Percentiles rank a stretch among this genome's conserved stretches.
These are phyloP conservation scores for Pilophorus perplexus DNA, from an alignment of 2,888 invertebrate genomes.

Conservation along the genomic window DNA sequence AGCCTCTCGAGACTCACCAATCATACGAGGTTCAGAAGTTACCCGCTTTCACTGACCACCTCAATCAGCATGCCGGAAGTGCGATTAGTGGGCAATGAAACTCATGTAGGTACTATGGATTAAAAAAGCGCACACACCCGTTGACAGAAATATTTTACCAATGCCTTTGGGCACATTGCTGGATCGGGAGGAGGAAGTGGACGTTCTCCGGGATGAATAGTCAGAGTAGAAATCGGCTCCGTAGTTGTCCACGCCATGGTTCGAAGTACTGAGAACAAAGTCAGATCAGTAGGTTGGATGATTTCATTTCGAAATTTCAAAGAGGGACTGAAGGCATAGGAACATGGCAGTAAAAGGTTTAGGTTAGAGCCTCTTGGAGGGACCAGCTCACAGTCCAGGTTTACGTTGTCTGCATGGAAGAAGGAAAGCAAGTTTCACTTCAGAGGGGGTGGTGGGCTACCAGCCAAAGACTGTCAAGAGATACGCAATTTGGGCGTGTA, in stretches of 20 bases:
- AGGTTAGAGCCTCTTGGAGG: too few species aligned
- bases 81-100: not conserved
- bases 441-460: too few species aligned
- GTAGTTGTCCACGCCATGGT: conserved; percentile 42
- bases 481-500: too few species aligned
- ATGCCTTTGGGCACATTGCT: conserved; percentile 47
- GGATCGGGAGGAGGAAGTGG: conserved; percentile 39
- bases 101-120: not conserved
- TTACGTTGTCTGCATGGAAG: too few species aligned
- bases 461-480: too few species aligned
- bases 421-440: too few species aligned
- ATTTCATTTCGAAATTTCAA: too few species aligned
- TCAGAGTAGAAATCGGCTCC: conserved; percentile 40
- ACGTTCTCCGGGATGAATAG: conserved; percentile 38
- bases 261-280: conserved; percentile 14
- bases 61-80: not conserved
- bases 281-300: not conserved
- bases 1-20: too few species aligned
- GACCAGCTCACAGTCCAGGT: too few species aligned
- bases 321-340: too few species aligned
- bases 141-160: conserved; percentile 50
- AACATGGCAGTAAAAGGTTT: too few species aligned
- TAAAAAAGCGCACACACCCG: conserved; percentile 48
- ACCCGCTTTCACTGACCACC: not conserved
- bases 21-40: too few species aligned